Evolutionary conservation across 2,797 vertebrate species (phyloP), one percentile per base, ranked within the genome.

Genomic region (Pyrrhura leucotis): DNA sequence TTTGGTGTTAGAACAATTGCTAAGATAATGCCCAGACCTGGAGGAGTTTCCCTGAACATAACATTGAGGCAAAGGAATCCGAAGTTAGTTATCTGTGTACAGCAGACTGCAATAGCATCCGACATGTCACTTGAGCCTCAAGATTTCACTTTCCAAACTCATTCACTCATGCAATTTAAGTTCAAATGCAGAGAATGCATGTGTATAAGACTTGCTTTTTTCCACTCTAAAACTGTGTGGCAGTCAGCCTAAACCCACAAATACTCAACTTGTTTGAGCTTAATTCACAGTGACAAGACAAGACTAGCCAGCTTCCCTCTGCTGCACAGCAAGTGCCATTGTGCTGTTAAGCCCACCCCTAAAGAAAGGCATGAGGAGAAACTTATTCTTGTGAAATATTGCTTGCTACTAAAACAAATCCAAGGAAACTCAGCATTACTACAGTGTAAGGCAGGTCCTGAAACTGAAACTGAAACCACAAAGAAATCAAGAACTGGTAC

Each of bases 111-210:
- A 95, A 96, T 88, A 97, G 96, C 96, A 97, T 97, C 95, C 95
- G 95, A 96, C 96, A 96, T 97, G 91, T 96, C 96, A 97, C 96
- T 97, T 95, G 96, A 96, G 96, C 94, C 96, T 97, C 95, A 59
- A 85, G 91, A 93, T 91, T 92, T 95, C 96, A 96, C 71, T 96
- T 94, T 93, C 85, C 96, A 97, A 97, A 97, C 95, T 96, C 96
- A 94, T 96, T 96, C 95, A 96, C 89, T 97, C 95, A 96, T 97
- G 96, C 95, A 97, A 88, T 93, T 96, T 88, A 69, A 96, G 92
- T 96, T 93, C 95, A 94, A 96, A 96, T 96, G 92, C 94, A 97
- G 73, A 94, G 92, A 96, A 96, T 95, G 95, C 91, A 95, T 94
- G 89, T 93, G 94, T 95, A 96, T 97, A 95, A 95, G 95, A 97